phyloP scores from a whole-genome alignment of 1,140 invertebrate species.

The Leptinotarsa texana region DNA sequence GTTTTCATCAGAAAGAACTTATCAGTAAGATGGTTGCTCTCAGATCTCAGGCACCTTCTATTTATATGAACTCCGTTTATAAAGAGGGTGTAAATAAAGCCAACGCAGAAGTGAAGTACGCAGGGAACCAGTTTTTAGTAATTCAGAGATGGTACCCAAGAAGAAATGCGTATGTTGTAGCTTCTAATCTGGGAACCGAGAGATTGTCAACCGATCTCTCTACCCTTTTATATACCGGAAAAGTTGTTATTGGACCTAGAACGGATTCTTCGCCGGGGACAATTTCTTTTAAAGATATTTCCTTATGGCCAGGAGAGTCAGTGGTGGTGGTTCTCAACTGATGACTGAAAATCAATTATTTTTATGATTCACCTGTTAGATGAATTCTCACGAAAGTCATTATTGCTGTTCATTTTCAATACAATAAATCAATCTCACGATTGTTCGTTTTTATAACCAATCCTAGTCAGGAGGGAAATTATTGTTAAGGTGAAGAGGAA shows the following conservation, averaged over 20 bases:
- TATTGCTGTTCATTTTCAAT: no score
- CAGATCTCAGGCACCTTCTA: constrained; percentile 64
- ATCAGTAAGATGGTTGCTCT: constrained; percentile 63
- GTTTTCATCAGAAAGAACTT: constrained; percentile 58
- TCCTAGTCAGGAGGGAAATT: no score
- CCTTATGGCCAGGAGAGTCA: constrained; percentile 54
- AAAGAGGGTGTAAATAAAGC: constrained; percentile 65
- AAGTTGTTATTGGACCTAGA: constrained; percentile 67
- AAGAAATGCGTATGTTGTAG: constrained; percentile 71
- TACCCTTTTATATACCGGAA: constrained; percentile 73
- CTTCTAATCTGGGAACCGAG: constrained; percentile 68
- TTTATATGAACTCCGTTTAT: constrained; percentile 70
- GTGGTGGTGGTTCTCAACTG: constrained; percentile 51
- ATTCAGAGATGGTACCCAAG: constrained; percentile 77
- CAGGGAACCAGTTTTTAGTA: constrained; percentile 67
- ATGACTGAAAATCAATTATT: constrained; percentile 17
- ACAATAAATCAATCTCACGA: no score
- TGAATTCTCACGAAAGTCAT: neutral
- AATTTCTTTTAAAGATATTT: constrained; percentile 69
- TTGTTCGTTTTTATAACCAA: no score
- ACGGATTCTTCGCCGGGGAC: constrained; percentile 61
- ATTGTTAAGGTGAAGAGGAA: no score
- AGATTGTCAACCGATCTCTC: constrained; percentile 70
- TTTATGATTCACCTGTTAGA: neutral
- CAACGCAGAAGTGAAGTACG: constrained; percentile 69